Base-by-base conservation (phyloP, 2,888 invertebrate genomes). In the Blastobasis lacticolella region DNA sequence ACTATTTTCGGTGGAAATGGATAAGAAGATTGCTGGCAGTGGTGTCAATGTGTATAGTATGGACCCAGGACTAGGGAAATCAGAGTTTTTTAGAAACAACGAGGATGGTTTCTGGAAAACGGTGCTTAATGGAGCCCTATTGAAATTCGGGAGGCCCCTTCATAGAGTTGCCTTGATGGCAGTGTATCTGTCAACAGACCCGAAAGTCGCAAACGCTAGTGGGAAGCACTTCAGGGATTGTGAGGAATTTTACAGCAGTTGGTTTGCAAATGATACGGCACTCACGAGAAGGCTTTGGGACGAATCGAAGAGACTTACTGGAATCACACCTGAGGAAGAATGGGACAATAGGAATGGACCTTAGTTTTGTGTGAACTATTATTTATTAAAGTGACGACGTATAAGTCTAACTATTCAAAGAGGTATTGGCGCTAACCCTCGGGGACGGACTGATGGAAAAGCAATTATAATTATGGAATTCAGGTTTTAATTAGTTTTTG, bases 41-140 rank as follows among this genome's bases (percentile, higher is more conserved):
- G 92, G 91, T 8, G 92, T 95, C 0, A 94, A 92, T 0, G 92
- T 92, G 0, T 95, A 95, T 73, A 95, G 93, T 62, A 87, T 96
- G 65, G 96, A 96, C 82, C 96, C 96, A 0, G 96, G 96, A 6
- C 88, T 94, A 78, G 92, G 93, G 47, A 93, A 93, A 68, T 92
- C 93, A 0, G 92, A 93, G 38, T 94, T 95, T 51, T 95, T 94
- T 90, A 90, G 93, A 48, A 92, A 78, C 55, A 65, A 63, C 3
- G 66, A 71, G 0, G 70, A 60, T 45, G 57, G 62, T 0, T 46
- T 59, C 5, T 55, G 71, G 46, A 71, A 62, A 49, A 59, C 54
- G 5, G 44, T 69, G 4, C 53, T 81, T 0, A 77, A 73, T 54
- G 43, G 51, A 36, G 75, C 64, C 1, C 56, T 81, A 40, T 48